Evolutionary conservation across 2,888 invertebrate genomes (phyloP).

Genomic region (Pseudococcus jackbeardsleyi): DNA sequence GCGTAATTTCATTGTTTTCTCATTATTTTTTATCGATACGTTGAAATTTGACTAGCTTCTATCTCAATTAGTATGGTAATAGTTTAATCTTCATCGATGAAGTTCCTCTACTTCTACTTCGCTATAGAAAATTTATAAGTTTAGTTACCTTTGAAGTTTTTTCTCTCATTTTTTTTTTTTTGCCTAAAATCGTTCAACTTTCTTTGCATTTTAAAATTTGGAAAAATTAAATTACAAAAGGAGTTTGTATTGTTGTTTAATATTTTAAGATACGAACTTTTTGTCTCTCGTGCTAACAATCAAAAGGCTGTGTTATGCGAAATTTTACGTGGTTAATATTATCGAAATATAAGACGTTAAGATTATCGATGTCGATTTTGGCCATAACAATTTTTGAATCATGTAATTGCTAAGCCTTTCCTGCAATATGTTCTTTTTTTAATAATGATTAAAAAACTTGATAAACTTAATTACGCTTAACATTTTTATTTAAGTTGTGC

Average conservation of each 20-base stretch:
- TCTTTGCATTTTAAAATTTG: not conserved
- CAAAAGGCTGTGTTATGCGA: slow-evolving; percentile 44
- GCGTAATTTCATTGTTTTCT: slow-evolving; percentile 25
- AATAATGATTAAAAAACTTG: slow-evolving; percentile 37
- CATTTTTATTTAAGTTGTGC: slow-evolving; percentile 58
- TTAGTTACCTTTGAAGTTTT: slow-evolving; percentile 34
- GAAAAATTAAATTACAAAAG: not conserved
- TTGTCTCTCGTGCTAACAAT: not conserved
- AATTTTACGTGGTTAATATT: slow-evolving; percentile 13
- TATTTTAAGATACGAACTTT: slow-evolving; percentile 4
- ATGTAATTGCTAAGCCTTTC: slow-evolving; percentile 19
- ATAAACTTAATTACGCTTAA: slow-evolving; percentile 59
- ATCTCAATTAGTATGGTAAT: not conserved
- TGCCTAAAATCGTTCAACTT: slow-evolving; percentile 4
- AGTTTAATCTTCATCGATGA: not conserved
- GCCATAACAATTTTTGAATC: slow-evolving; percentile 1
- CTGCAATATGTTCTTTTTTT: not conserved
- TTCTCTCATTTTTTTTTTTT: not conserved
- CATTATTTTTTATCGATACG: slow-evolving; percentile 17
- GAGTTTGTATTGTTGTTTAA: not conserved
- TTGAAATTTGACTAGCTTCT: not conserved
- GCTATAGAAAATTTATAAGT: slow-evolving; percentile 15
- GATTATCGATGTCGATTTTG: slow-evolving; percentile 18
- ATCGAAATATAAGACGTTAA: not conserved
- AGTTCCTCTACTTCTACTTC: slow-evolving; percentile 7